These are phyloP conservation scores for Cylas formicarius DNA, from an alignment of 1,140 invertebrate species.

Conservation along the genomic window DNA sequence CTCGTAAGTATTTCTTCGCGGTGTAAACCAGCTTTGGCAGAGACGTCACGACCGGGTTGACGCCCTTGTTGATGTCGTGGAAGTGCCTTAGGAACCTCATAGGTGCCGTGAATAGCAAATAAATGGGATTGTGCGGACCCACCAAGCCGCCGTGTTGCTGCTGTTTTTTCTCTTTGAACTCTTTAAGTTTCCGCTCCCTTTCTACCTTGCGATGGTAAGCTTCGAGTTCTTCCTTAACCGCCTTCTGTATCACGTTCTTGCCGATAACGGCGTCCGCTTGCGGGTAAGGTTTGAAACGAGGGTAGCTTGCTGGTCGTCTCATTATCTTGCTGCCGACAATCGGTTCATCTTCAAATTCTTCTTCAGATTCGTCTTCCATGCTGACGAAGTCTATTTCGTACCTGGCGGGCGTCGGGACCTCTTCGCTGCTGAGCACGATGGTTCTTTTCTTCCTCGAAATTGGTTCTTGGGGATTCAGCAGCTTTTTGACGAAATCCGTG, in stretches of 20 bases:
- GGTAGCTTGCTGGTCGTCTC: too few relatives aligned
- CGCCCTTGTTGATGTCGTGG: slow-evolving; percentile 15
- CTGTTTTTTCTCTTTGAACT: slow-evolving; percentile 7
- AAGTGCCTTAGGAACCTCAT: slow-evolving; percentile 24
- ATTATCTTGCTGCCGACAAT: too few relatives aligned
- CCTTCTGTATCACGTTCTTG: slow-evolving; percentile 16
- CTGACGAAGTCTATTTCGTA: slow-evolving; percentile 17
- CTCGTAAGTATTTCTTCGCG: slow-evolving; percentile 24
- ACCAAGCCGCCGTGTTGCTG: background rate
- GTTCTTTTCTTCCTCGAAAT: slow-evolving; percentile 6
- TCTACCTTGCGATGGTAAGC: slow-evolving; percentile 12
- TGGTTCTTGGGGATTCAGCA: slow-evolving; percentile 1
- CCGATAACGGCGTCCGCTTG: slow-evolving; percentile 8
- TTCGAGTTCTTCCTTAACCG: slow-evolving; percentile 19
- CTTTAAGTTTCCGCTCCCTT: slow-evolving; percentile 13
- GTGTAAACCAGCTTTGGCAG: slow-evolving; percentile 22
- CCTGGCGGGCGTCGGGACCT: slow-evolving; percentile 17
- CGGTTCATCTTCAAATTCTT: slow-evolving; percentile 5
- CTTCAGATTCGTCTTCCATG: slow-evolving; percentile 11
- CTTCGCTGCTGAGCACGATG: slow-evolving; percentile 21
- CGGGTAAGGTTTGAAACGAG: background rate
- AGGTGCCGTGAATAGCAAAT: slow-evolving; percentile 22
- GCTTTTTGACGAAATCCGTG: slow-evolving; percentile 8
- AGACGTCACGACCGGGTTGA: slow-evolving; percentile 18
- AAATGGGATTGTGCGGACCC: slow-evolving; percentile 19